These are phyloP conservation scores for Steinernema hermaphroditum DNA, from an alignment of 2,888 invertebrate genomes.

Conservation along the genomic window DNA sequence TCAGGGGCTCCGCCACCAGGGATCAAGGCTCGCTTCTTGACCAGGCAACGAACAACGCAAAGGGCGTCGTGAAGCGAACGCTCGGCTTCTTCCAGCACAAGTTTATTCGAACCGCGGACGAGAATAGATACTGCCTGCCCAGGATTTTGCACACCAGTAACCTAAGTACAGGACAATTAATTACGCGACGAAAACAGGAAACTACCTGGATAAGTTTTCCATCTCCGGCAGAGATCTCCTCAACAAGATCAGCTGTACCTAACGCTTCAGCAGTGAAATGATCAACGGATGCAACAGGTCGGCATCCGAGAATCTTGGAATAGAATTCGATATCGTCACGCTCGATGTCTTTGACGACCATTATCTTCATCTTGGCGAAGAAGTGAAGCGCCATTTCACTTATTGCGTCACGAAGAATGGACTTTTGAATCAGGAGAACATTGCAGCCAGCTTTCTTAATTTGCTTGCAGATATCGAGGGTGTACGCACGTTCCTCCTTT, in stretches of 20 bases:
- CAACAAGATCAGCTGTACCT: conserved; percentile 87
- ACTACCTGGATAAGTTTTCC: conserved; percentile 82
- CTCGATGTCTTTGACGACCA: conserved; percentile 96
- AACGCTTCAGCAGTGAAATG: conserved; percentile 91
- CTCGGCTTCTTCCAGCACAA: conserved; percentile 86
- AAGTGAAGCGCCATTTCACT: conserved; percentile 96
- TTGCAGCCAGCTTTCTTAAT: conserved; percentile 98
- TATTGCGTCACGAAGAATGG: conserved; percentile 86
- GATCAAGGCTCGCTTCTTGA: conserved; percentile 76
- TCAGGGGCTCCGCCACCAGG: conserved; percentile 88
- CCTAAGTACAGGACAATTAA: conserved; percentile 68
- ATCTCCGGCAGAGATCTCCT: conserved; percentile 84
- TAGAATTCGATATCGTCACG: conserved; percentile 97
- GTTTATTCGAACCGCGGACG: conserved; percentile 84
- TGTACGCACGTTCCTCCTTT: conserved; percentile 94
- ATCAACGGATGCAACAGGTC: conserved; percentile 96
- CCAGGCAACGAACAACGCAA: conserved; percentile 91
- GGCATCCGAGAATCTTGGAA: conserved; percentile 74
- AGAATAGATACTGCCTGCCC: conserved; percentile 90
- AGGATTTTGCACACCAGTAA: conserved; percentile 82
- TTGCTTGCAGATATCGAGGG: conserved; percentile 95
- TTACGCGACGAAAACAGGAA: too few relatives aligned
- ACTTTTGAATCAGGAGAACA: conserved; percentile 86
- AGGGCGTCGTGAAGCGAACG: conserved; percentile 88
- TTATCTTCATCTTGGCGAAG: conserved; percentile 95